Percentiles rank a stretch among this genome's conserved stretches.
Conservation (phyloP, 2,113 vertebrate species). For the Agapornis roseicollis region DNA sequence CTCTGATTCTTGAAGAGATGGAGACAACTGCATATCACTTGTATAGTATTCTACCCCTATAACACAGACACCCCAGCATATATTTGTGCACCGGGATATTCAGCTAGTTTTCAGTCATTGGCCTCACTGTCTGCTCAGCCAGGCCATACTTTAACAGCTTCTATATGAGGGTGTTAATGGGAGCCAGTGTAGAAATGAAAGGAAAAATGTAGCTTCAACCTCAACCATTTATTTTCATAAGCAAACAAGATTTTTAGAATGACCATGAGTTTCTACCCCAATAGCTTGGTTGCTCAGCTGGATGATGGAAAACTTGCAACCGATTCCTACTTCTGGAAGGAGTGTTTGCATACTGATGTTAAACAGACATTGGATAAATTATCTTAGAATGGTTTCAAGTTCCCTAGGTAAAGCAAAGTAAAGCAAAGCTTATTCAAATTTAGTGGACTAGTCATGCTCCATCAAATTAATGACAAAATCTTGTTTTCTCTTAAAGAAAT, state of each 20-base stretch:
- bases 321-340: neutral
- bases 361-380: neutral
- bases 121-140: neutral
- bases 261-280: neutral
- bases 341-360: accelerated
- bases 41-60: neutral
- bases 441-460: neutral
- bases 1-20: neutral
- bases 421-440: neutral
- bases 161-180: neutral
- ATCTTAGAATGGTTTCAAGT: neutral
- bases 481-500: neutral
- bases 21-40: neutral
- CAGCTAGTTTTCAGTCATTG: accelerated
- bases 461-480: neutral
- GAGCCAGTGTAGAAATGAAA: neutral
- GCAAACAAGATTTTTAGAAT: neutral
- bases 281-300: accelerated
- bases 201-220: neutral
- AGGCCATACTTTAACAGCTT: neutral
- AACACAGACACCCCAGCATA: neutral
- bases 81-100: accelerated
- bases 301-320: neutral
- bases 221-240: neutral
- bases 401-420: neutral